These are phyloP conservation scores for Notothenia coriiceps DNA, from an alignment of 2,113 vertebrate species.

Conservation along the genomic window DNA sequence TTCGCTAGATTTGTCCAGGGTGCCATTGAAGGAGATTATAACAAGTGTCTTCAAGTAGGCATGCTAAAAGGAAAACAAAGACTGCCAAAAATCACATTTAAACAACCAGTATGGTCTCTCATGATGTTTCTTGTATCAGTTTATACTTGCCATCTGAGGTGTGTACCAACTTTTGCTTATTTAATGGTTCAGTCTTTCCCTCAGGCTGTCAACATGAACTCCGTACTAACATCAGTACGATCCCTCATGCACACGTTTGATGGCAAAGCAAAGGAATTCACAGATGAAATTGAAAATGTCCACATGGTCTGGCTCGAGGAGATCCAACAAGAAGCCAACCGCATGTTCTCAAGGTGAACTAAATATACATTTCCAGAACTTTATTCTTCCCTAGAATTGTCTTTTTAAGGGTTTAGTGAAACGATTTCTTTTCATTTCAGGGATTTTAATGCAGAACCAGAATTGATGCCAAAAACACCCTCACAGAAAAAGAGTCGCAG, in stretches of 20 bases:
- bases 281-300: constrained; percentile 82
- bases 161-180: background rate
- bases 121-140: background rate
- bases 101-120: background rate
- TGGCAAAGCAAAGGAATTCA: constrained; percentile 84
- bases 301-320: constrained; percentile 93
- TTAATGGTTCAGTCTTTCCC: background rate
- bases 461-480: constrained; percentile 96
- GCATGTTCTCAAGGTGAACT: constrained; percentile 90
- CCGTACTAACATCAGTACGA: constrained; percentile 61
- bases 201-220: constrained; percentile 74
- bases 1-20: background rate
- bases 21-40: background rate
- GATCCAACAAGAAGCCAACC: constrained; percentile 89
- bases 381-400: background rate
- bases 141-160: background rate
- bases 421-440: constrained; percentile 66
- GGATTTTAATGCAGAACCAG: constrained; percentile 88
- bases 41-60: background rate
- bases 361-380: background rate
- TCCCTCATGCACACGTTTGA: constrained; percentile 83
- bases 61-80: background rate
- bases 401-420: background rate
- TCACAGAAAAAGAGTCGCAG: constrained; percentile 93
- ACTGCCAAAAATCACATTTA: background rate